A percentile compares a stretch with the other conserved stretches of the same genome.
Evolutionary conservation across 2,113 vertebrate species (phyloP).

Genomic region (Upupa epops): DNA sequence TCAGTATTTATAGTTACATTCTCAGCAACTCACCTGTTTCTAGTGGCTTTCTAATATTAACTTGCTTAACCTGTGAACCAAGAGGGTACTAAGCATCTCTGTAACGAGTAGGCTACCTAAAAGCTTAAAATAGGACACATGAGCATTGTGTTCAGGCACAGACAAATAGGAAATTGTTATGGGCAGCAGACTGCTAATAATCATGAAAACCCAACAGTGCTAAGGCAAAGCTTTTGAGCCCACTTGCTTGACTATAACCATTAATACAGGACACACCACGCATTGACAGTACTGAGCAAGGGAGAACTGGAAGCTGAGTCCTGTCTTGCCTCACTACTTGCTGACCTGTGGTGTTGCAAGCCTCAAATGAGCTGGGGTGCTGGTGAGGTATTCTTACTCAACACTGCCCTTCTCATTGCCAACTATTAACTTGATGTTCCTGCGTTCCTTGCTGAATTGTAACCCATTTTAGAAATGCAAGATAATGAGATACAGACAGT

Average conservation of each 20-base stretch:
- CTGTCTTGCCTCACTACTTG: background rate
- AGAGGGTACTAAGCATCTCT: background rate
- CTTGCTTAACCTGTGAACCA: background rate
- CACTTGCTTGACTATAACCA: background rate
- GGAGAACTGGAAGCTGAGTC: background rate
- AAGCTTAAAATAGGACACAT: background rate
- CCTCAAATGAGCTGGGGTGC: background rate
- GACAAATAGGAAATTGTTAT: background rate
- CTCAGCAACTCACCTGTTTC: background rate
- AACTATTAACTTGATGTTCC: background rate
- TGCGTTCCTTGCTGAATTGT: background rate
- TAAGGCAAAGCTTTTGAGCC: background rate
- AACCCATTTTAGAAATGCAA: background rate
- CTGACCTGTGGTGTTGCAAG: background rate
- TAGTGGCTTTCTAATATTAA: background rate
- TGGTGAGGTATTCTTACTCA: background rate
- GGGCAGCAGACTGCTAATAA: background rate
- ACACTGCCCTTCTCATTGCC: background rate
- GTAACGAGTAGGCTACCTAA: background rate
- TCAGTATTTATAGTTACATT: background rate
- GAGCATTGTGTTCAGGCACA: background rate
- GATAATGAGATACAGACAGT: background rate
- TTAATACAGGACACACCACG: background rate
- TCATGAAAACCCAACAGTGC: rapidly evolving
- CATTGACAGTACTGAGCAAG: background rate